Conservation (phyloP, 1,140 invertebrate genomes). For the Dicyema japonicum region DNA sequence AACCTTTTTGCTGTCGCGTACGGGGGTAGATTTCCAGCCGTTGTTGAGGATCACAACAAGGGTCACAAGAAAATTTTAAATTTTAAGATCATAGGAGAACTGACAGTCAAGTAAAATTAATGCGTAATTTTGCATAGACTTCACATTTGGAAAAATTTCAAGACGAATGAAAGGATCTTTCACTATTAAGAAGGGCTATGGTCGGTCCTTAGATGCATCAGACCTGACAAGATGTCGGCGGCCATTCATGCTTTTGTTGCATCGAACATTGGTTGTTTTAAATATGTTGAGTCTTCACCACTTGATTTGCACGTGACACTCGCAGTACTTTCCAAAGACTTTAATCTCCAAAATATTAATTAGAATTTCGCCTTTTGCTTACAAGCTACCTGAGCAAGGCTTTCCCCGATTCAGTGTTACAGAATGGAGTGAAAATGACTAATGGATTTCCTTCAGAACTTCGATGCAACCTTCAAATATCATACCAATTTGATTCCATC, state of each 20-base stretch:
- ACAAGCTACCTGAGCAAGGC: conserved; percentile 42
- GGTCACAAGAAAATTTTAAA: conserved; percentile 15
- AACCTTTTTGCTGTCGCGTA: conserved; percentile 57
- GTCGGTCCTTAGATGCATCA: conserved; percentile 41
- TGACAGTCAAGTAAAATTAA: conserved; percentile 17
- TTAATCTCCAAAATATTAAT: conserved; percentile 17
- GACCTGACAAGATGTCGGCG: conserved; percentile 48
- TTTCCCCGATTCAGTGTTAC: conserved; percentile 57
- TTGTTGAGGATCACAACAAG: conserved; percentile 24
- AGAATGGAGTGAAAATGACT: conserved; percentile 65
- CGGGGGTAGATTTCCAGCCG: conserved; percentile 33
- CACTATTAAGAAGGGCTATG: conserved; percentile 38
- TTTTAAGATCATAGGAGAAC: conserved; percentile 33
- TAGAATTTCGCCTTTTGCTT: conserved; percentile 20
- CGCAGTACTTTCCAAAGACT: conserved; percentile 20
- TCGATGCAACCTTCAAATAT: conserved; percentile 37
- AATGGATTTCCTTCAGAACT: conserved; percentile 43
- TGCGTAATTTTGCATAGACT: conserved; percentile 23
- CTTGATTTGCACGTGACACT: conserved; percentile 44
- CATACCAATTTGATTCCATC: conserved; percentile 52
- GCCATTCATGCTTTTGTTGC: conserved; percentile 41
- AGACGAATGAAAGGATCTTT: conserved; percentile 28
- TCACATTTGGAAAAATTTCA: conserved; percentile 35
- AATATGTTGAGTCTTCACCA: conserved; percentile 54
- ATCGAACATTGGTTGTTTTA: conserved; percentile 39